Percentiles rank a stretch among this genome's conserved stretches.
Evolutionary conservation across 2,888 invertebrate species (phyloP).

Genomic region (Yponomeuta evonymella): DNA sequence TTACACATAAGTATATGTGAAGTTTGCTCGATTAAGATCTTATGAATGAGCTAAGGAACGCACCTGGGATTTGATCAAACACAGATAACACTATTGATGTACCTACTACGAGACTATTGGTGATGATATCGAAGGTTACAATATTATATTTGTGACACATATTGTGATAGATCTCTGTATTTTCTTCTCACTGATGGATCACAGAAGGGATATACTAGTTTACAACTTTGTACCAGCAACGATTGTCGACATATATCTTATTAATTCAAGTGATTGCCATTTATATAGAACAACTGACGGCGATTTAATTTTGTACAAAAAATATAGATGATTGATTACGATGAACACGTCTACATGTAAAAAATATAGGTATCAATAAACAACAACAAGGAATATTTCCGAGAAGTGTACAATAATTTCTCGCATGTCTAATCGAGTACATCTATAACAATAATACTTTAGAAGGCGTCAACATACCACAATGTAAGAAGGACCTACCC

Average conservation of each 20-base stretch:
- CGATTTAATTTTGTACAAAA: constrained; percentile 46
- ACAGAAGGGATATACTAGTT: constrained; percentile 26
- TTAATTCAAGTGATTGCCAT: not conserved
- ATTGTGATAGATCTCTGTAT: not conserved
- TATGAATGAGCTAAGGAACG: no score
- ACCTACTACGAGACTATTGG: no score
- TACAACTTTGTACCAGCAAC: constrained; percentile 27
- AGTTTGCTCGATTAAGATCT: no score
- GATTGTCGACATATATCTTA: constrained; percentile 16
- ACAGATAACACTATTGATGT: no score
- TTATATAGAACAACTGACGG: not conserved
- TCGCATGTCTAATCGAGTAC: constrained; percentile 69
- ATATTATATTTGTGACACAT: not conserved
- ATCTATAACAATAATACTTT: constrained; percentile 75
- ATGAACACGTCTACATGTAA: constrained; percentile 73
- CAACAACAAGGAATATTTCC: constrained; percentile 69
- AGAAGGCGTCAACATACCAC: constrained; percentile 71
- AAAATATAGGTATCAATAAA: constrained; percentile 75
- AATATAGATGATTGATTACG: constrained; percentile 69
- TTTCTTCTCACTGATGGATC: constrained; percentile 27
- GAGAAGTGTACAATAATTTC: constrained; percentile 73
- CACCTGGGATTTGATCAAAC: no score
- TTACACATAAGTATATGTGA: no score
- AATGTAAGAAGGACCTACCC: constrained; percentile 57
- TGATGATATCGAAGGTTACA: not conserved